These are phyloP conservation scores for Urocyon cinereoargenteus DNA, from an alignment of 2,797 vertebrate genomes.

Conservation along the genomic window DNA sequence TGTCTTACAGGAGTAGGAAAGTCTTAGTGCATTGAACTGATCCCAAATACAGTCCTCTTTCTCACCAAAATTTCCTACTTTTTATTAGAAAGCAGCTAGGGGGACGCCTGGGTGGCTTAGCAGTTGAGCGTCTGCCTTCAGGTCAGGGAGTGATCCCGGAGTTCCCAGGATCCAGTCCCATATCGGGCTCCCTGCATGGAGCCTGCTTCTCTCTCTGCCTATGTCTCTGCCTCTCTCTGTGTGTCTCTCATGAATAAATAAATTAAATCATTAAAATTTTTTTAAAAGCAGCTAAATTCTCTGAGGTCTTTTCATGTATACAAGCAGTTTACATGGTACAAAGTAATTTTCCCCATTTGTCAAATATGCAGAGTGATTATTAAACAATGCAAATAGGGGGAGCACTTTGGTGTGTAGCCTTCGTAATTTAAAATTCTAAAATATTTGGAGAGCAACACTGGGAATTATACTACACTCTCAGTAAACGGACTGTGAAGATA, in stretches of 20 bases:
- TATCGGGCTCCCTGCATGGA: too few relatives aligned
- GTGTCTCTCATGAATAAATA: too few relatives aligned
- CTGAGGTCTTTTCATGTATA: conserved; percentile 24
- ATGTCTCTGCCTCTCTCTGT: too few relatives aligned
- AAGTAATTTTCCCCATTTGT: conserved; percentile 43
- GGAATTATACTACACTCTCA: neutral
- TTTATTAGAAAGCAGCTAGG: conserved; percentile 43
- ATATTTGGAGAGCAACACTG: neutral
- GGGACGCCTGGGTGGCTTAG: too few relatives aligned
- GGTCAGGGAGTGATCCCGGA: too few relatives aligned
- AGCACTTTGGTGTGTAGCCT: neutral
- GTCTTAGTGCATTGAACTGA: neutral
- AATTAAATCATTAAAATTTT: too few relatives aligned
- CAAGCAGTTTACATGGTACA: neutral
- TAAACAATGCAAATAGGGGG: conserved; percentile 37
- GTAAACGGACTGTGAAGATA: neutral
- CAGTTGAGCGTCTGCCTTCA: too few relatives aligned
- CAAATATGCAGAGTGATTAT: conserved; percentile 26
- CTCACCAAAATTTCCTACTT: neutral
- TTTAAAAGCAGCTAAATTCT: conserved; percentile 25
- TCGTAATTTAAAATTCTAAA: conserved; percentile 57
- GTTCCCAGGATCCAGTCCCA: too few relatives aligned
- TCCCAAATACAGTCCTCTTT: conserved; percentile 44
- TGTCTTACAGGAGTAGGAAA: neutral
- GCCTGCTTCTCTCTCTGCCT: too few relatives aligned